Evolutionary conservation across 2,113 vertebrate genomes (phyloP), one percentile per base, ranked within the genome.

Genomic region (Tauraco erythrolophus): DNA sequence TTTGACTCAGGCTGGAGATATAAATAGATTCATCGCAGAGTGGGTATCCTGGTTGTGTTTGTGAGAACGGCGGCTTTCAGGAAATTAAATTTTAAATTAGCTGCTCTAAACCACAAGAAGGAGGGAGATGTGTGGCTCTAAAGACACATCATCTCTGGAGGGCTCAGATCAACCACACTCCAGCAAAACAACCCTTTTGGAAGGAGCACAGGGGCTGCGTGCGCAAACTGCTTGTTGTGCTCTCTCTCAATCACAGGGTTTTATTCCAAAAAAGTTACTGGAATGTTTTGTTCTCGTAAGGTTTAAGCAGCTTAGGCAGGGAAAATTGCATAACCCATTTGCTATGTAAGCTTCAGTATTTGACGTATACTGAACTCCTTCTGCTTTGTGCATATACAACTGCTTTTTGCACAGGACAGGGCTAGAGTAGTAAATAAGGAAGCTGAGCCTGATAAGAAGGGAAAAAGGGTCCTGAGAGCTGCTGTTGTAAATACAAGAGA

Each of bases 1-100:
- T 89, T 94, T 97, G 64, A 56, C 39, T 80, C n/a, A 76, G 76
- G 43, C 28, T 94, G 54, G 41, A 93, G 60, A 31, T 94, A 88
- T 45, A 97, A 96, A 97, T 28, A 50, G 70, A 80, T 90, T 89
- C 58, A 35, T 64, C 1, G 0, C 43, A 48, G 54, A 85, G 53
- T 4, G 68, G 53, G 53, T 24, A 68, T 14, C 41, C 19, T 64
- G 51, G 9, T 30, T 88, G 82, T 75, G 35, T 92, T 92, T 86
- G 87, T 88, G 87, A 88, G 53, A 93, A 74, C 1, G 25, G 79
- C 0, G 0, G 61, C 66, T 94, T 88, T 77, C 92, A 92, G 96
- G 92, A 97, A 96, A 96, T 97, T 95, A 92, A 92, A 86, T 81
- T 96, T 95, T 83, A 82, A 92, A 76, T 94, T 51, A 91, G n/a